phyloP scores from a whole-genome alignment of 1,140 invertebrate species.

The Panagrolaimus sp. region DNA sequence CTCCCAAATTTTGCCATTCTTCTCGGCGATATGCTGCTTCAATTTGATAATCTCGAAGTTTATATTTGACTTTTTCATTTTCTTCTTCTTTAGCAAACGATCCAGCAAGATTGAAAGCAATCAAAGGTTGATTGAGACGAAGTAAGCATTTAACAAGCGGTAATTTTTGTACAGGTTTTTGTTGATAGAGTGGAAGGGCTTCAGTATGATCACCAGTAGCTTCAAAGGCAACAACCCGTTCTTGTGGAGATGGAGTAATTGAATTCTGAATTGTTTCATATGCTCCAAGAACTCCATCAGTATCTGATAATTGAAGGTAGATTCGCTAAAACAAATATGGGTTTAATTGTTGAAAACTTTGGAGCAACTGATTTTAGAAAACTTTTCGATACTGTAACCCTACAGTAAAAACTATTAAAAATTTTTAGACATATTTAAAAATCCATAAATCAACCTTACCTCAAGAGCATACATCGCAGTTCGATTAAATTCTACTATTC shows the following conservation, averaged over 20 bases:
- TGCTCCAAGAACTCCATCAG: constrained; percentile 3
- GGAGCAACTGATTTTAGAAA: no score
- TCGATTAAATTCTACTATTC: background rate
- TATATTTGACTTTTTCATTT: background rate
- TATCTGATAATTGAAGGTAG: background rate
- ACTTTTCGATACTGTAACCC: no score
- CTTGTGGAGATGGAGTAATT: background rate
- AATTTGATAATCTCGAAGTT: background rate
- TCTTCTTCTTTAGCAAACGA: background rate
- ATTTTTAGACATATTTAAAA: background rate
- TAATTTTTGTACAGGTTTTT: background rate
- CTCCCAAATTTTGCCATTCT: background rate
- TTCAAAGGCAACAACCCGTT: background rate
- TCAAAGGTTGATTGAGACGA: background rate
- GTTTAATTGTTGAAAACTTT: no score
- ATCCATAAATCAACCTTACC: background rate
- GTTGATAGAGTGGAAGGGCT: background rate
- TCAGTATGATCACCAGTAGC: background rate
- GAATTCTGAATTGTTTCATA: background rate
- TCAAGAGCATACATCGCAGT: constrained; percentile 7
- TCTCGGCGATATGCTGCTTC: constrained; percentile 7
- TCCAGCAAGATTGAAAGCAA: background rate
- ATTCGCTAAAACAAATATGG: background rate
- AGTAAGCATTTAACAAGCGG: background rate
- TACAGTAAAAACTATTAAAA: no score